phyloP scores from a whole-genome alignment of 1,140 invertebrate genomes.

The Conus ventricosus region DNA sequence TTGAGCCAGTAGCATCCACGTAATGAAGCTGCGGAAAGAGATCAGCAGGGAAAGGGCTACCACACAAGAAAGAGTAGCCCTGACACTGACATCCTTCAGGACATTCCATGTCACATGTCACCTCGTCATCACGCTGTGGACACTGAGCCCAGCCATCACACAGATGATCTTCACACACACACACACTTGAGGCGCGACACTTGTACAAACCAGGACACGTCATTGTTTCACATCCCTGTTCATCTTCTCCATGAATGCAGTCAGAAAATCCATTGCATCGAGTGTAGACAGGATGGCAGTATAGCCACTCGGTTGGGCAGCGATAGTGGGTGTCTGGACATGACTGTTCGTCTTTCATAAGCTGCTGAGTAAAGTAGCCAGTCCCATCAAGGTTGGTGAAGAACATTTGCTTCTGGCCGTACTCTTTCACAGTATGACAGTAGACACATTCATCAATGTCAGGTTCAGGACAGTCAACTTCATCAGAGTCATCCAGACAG shows the following conservation, averaged over 20 bases:
- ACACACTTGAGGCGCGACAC: constrained; percentile 19
- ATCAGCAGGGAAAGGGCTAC: neutral
- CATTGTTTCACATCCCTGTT: neutral
- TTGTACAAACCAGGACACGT: constrained; percentile 38
- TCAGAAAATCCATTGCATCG: constrained; percentile 27
- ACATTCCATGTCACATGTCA: neutral
- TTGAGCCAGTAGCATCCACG: neutral
- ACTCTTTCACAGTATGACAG: neutral
- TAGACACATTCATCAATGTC: neutral
- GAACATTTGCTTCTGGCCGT: neutral
- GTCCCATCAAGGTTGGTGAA: neutral
- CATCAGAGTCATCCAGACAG: neutral
- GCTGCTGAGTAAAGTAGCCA: neutral
- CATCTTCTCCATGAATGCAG: neutral
- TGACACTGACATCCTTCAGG: neutral
- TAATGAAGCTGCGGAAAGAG: neutral
- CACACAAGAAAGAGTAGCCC: neutral
- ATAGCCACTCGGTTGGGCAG: neutral
- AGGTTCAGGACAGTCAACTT: neutral
- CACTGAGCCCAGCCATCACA: constrained; percentile 25
- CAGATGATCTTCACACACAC: constrained; percentile 12
- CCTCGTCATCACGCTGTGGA: constrained; percentile 13
- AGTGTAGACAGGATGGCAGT: constrained; percentile 6
- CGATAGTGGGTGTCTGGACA: constrained; percentile 15
- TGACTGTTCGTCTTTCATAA: neutral